A percentile compares a stretch with the other conserved stretches of the same genome.
phyloP scores from a whole-genome alignment of 1,140 invertebrate species.

The Meloidogyne chitwoodi region DNA sequence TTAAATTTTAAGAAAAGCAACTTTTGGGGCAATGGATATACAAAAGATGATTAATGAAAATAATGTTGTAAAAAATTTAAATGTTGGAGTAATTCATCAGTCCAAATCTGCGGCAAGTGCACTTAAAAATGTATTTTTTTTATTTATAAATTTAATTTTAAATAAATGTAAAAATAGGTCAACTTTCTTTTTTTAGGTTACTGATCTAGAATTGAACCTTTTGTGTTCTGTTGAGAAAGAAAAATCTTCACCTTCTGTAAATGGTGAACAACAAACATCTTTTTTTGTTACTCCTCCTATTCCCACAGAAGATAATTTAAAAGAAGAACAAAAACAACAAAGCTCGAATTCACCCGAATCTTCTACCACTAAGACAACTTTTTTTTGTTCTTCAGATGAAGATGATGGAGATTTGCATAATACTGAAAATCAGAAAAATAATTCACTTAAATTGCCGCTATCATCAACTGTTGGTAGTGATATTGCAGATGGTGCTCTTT shows the following conservation, averaged over 20 bases:
- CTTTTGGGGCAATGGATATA: neutral
- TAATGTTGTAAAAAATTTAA: neutral
- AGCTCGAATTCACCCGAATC: neutral
- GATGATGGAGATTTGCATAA: neutral
- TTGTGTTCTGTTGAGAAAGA: neutral
- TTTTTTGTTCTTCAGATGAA: neutral
- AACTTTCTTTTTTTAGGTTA: neutral
- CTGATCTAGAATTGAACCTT: neutral
- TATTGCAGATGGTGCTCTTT: slow-evolving; percentile 56
- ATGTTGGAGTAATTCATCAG: neutral
- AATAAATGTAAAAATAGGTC: too few relatives aligned
- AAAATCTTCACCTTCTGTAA: neutral
- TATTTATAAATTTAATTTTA: neutral
- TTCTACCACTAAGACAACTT: neutral
- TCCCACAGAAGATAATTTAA: neutral
- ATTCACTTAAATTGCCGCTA: neutral
- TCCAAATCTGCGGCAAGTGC: neutral
- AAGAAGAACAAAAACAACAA: neutral
- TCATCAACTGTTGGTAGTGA: neutral
- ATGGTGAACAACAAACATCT: neutral
- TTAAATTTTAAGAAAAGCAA: neutral
- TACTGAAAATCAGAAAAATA: neutral
- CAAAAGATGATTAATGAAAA: neutral
- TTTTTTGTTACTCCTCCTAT: neutral
- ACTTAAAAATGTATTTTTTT: neutral